Evolutionary conservation across 2,113 vertebrate genomes (phyloP).

Genomic region (Myocastor coypus): DNA sequence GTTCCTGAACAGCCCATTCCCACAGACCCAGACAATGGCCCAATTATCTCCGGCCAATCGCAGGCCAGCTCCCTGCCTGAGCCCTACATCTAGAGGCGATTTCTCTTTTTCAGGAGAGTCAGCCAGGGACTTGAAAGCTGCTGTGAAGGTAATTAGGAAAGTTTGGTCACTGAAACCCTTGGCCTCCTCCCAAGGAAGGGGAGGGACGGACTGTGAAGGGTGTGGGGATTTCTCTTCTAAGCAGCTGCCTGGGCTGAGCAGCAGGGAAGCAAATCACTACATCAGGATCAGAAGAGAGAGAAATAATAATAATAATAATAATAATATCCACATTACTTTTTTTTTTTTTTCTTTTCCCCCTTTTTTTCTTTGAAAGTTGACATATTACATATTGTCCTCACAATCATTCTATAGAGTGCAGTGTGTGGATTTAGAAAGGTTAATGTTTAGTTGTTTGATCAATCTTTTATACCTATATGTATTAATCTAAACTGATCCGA

Average conservation of each 20-base stretch:
- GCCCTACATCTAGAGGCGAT: not conserved
- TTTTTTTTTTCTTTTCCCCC: too few relatives aligned
- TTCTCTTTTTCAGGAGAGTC: conserved; percentile 51
- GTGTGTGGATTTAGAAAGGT: too few relatives aligned
- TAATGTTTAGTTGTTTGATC: too few relatives aligned
- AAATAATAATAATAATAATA: not conserved
- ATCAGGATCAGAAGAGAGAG: not conserved
- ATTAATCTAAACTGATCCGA: too few relatives aligned
- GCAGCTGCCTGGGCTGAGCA: not conserved
- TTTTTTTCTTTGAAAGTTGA: too few relatives aligned
- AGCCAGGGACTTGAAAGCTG: not conserved
- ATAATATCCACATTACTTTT: too few relatives aligned
- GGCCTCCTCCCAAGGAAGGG: not conserved
- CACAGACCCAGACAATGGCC: conserved; percentile 50
- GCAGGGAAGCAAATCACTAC: not conserved
- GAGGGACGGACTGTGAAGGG: not conserved
- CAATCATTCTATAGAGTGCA: too few relatives aligned
- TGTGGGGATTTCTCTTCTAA: not conserved
- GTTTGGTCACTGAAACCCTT: conserved; percentile 3
- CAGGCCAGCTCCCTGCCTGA: conserved; percentile 66
- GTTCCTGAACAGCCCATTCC: conserved; percentile 76
- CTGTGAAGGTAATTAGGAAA: conserved; percentile 67
- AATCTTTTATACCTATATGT: too few relatives aligned
- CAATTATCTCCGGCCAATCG: conserved; percentile 59
- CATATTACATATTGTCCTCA: too few relatives aligned